These are phyloP conservation scores for Sigmodon hispidus DNA, from an alignment of 2,113 vertebrate species.

Conservation along the genomic window DNA sequence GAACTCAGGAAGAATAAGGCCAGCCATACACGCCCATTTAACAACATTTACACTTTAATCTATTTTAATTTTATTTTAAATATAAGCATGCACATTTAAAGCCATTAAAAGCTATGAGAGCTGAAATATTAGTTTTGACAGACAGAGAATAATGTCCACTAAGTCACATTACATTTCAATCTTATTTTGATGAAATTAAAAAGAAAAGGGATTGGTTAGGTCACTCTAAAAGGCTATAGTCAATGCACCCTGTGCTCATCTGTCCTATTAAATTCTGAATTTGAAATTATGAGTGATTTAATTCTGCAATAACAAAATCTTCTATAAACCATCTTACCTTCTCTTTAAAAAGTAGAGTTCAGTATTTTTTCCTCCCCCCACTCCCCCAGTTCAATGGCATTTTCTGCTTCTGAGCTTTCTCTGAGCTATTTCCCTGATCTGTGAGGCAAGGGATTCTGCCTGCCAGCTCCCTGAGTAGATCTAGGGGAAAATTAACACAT, in stretches of 20 bases:
- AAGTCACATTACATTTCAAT: neutral
- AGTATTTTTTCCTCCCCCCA: too few relatives aligned
- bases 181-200: neutral
- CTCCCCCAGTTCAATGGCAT: slow-evolving; percentile 36
- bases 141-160: neutral
- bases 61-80: neutral
- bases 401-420: slow-evolving; percentile 69
- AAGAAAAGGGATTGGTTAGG: neutral
- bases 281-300: neutral
- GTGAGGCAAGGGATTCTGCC: slow-evolving; percentile 51
- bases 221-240: neutral
- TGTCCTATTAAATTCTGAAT: neutral
- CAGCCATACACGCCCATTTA: accelerated
- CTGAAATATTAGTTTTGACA: slow-evolving; percentile 16
- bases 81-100: neutral
- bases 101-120: neutral
- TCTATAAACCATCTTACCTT: slow-evolving; percentile 16
- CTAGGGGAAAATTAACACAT: slow-evolving; percentile 60
- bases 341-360: neutral
- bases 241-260: neutral
- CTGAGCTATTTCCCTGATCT: slow-evolving; percentile 65
- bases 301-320: neutral
- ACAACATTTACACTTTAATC: neutral
- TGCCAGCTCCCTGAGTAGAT: slow-evolving; percentile 65
- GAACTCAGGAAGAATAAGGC: neutral